Evolutionary conservation across 2,113 vertebrate genomes (phyloP).

Genomic region (Mobula hypostoma): DNA sequence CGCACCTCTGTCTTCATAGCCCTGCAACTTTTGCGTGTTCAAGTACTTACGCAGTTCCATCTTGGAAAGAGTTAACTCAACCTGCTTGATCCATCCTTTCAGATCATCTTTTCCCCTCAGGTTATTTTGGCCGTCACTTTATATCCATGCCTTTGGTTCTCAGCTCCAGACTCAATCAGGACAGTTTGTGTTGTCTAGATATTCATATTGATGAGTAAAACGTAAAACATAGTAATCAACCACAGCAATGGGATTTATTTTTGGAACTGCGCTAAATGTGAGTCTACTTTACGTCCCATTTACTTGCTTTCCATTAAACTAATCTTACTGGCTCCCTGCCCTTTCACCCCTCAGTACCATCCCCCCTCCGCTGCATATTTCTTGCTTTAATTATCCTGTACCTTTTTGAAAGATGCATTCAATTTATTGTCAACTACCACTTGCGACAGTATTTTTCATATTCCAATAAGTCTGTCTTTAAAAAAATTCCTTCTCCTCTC

Average conservation of each 20-base stretch:
- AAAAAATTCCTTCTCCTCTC: neutral
- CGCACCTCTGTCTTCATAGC: no score
- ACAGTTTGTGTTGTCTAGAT: no score
- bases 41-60: no score
- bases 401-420: neutral
- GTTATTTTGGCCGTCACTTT: no score
- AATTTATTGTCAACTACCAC: neutral
- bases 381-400: slow-evolving; percentile 17
- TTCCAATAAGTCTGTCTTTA: neutral
- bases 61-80: no score
- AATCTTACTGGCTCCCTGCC: neutral
- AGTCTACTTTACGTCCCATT: neutral
- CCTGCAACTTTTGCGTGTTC: no score
- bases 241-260: neutral
- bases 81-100: no score
- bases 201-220: neutral
- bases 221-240: neutral
- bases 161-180: no score
- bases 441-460: neutral
- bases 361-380: neutral
- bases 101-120: no score
- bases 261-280: neutral
- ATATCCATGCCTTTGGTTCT: no score
- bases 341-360: no score
- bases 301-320: neutral